Base-by-base conservation (phyloP, 2,797 vertebrate species). In the Crenuchus spilurus region DNA sequence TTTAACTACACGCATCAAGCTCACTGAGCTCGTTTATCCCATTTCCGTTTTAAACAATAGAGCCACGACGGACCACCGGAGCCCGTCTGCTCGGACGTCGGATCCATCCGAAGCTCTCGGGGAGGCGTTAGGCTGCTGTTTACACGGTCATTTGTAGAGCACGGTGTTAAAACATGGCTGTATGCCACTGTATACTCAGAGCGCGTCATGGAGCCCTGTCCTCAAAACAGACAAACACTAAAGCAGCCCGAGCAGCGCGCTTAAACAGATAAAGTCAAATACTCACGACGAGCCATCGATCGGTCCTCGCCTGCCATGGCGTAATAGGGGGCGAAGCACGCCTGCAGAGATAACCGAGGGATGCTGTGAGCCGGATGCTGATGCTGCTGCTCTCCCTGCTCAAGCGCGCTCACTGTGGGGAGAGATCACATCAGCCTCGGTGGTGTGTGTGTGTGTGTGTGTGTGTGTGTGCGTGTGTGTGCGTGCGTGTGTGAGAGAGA, bases 201-300 rank as follows among this genome's bases (percentile, higher is more conserved):
- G 31, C 79, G 62, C 76, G 55, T 70, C 74, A 76, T 60, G 57
- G 51, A 73, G 46, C 26, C 30, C 39, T 24, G 30, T 65, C 41
- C 61, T 65, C 49, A 39, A 18, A 72, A 14, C 67, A 48, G 20
- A 11, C 79, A 75, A 82, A 79, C 42, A 55, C 75, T 69, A 74
- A 11, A 51, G 13, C 28, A 80, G 55, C 6, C 9, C 39, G 62
- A 64, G 20, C 46, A 10, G 35, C 54, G 58, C 75, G 18, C 49
- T 4, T 35, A 33, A 7, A 52, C 80, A 70, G 33, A 70, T 37
- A 14, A 30, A 6, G 42, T 35, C 37, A 65, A 62, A 76, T 83
- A 92, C 92, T 94, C 82, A 94, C 92, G 80, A 82, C 81, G 74
- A 85, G 78, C 79, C 57, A 79, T 1, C 63, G 87, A 88, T 86